Base-by-base conservation (phyloP, 1,140 invertebrate species). In the Druon quercuslanigerum region DNA sequence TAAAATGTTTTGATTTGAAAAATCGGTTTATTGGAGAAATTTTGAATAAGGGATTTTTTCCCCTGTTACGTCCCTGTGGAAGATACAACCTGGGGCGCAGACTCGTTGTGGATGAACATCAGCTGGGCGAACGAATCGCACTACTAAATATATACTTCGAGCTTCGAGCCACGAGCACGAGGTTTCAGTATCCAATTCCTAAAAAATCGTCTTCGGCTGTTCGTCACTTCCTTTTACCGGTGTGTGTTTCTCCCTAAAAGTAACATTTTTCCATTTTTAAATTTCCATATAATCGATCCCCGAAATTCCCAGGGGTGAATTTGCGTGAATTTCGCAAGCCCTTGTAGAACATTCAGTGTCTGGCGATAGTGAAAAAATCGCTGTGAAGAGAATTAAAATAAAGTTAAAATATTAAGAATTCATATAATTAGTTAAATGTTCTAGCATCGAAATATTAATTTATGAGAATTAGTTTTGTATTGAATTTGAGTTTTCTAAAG, bases 111-210 rank as follows among this genome's bases (percentile, higher is more conserved):
- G 70, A 51, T 54, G 76, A 82, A 56, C 78, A 50, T 52, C 72
- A 60, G 46, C 72, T 73, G 76, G 60, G 57, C 13, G 25, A 20
- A 71, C 75, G 70, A 78, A 80, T 76, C 77, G 78, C 74, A 73
- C 3, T 80, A 79, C 81, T 80, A 82, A 82, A 82, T 80, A 82
- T 82, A 79, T 79, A 82, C 77, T 54, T n/a, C 72, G 66, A 73
- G 78, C 77, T 54, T n/a, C 72, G 66, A 73, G 78, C 73, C 81
- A 82, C 78, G 81, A 75, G 72, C 71, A 78, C 78, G 56, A 78
- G 57, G 54, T 54, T 77, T 8, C 71, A 74, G 52, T 76, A 76
- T 76, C 66, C 60, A 82, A 72, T 82, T 72, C 76, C 71, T 72
- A 82, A 82, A 77, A 20, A 74, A 71, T 79, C 73, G 1, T 78